Conservation (phyloP, 2,113 vertebrate species). For the Cebus imitator region DNA sequence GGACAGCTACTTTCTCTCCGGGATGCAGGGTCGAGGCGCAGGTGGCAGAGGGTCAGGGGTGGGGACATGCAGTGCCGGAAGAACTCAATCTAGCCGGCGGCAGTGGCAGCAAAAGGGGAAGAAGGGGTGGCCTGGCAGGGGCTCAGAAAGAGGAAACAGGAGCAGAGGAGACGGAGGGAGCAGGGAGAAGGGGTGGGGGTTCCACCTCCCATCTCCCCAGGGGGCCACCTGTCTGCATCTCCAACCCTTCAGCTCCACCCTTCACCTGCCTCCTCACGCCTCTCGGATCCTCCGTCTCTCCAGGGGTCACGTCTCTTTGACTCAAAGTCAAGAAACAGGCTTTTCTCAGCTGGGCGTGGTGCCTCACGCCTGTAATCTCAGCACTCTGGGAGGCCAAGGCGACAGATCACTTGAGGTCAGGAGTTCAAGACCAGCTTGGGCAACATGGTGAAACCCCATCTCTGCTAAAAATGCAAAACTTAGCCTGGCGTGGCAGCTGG, state of each 20-base stretch:
- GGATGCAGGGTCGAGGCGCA: not conserved
- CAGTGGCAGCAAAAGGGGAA: not conserved
- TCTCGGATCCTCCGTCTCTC: not conserved
- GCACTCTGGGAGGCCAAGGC: too few species aligned
- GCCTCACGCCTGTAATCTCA: too few species aligned
- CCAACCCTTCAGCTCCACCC: not conserved
- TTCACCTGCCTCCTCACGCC: too few species aligned
- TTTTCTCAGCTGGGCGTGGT: too few species aligned
- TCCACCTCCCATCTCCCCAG: not conserved
- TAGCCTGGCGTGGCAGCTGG: rapidly evolving
- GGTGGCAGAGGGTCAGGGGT: not conserved
- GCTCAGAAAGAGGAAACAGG: constrained; percentile 44
- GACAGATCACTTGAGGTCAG: too few species aligned
- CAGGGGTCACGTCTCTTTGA: not conserved
- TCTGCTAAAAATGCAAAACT: too few species aligned
- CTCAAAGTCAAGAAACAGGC: not conserved
- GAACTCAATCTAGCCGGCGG: not conserved
- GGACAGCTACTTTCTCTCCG: not conserved
- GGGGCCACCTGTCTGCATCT: not conserved
- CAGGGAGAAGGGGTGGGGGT: not conserved
- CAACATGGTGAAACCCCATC: too few species aligned
- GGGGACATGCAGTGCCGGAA: not conserved
- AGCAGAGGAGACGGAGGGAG: not conserved
- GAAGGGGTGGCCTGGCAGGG: not conserved
- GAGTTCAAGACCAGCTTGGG: too few species aligned